Evolutionary conservation across 1,140 invertebrate genomes (phyloP).

Genomic region (Phocides pigmalion): DNA sequence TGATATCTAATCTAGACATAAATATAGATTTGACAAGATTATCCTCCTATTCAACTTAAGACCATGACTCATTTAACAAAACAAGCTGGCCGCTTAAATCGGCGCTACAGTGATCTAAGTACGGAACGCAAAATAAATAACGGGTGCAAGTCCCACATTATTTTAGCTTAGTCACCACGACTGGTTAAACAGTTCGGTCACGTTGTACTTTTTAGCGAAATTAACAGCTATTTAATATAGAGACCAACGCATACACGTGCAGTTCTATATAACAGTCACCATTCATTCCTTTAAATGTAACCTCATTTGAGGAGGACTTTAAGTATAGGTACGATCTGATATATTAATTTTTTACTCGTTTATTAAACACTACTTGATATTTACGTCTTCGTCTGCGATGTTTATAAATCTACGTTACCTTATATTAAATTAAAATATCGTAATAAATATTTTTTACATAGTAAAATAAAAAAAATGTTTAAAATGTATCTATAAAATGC

Average conservation of each 20-base stretch:
- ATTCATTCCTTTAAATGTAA: too few relatives aligned
- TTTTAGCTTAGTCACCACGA: conserved; percentile 9
- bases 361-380: too few relatives aligned
- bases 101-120: background rate
- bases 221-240: conserved; percentile 12
- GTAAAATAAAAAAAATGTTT: too few relatives aligned
- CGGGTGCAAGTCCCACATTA: background rate
- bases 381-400: too few relatives aligned
- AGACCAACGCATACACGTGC: background rate
- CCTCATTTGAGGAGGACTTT: too few relatives aligned
- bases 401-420: too few relatives aligned
- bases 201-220: conserved; percentile 5
- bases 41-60: conserved; percentile 2
- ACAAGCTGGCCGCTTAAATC: background rate
- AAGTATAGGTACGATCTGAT: too few relatives aligned
- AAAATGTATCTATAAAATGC: too few relatives aligned
- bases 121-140: conserved; percentile 23
- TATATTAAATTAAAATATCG: too few relatives aligned
- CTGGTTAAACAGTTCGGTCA: conserved; percentile 4
- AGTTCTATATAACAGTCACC: background rate
- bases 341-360: too few relatives aligned
- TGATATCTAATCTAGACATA: background rate
- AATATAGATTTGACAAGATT: background rate
- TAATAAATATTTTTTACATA: too few relatives aligned
- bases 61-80: conserved; percentile 15